Evolutionary conservation across 2,797 vertebrate species (phyloP), one percentile per base, ranked within the genome.

Genomic region (Leucoraja ocellata): DNA sequence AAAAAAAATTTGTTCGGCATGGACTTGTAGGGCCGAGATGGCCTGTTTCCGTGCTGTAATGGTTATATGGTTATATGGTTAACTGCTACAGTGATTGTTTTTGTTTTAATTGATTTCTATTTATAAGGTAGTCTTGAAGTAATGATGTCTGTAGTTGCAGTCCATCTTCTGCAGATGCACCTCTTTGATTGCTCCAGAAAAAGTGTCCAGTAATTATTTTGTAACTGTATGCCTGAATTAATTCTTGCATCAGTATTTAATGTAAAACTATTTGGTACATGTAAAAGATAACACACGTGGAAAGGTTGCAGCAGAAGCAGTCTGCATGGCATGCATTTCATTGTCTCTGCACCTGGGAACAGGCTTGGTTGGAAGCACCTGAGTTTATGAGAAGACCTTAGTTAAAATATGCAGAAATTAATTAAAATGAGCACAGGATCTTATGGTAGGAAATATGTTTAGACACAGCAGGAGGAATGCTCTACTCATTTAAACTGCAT

Each of bases 351-450:
- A 77, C 93, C 83, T 93, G 61, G 71, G 93, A 23, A 93, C 76
- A 93, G 93, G 58, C 86, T 95, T 93, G 18, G 79, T 79, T 23
- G 93, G 93, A 95, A 94, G 93, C 25, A 94, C 32, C 71, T 94
- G 94, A 93, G 94, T 95, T 94, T 94, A 84, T 74, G 39, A 76
- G 76, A 76, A 54, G 46, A 16, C 21, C 7, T 54, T 54, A 92
- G 36, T 58, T 92, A 76, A 28, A 54, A 74, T 74, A 0, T n/a
- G 90, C 32, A 54, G 46, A 92, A 76, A 28, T 76, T 92, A 92
- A 74, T 92, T 92, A 92, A 92, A 92, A 74, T 9, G 71, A 92
- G 58, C 68, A 92, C 73, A 74, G 46, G 23, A 25, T 28, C 46
- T 46, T 23, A n/a, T 71, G 39, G 71, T 54, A 28, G 6, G 2